A percentile compares a stretch with the other conserved stretches of the same genome.
Conservation (phyloP, 2,797 vertebrate genomes). For the Parauchenoglanis punctatus region DNA sequence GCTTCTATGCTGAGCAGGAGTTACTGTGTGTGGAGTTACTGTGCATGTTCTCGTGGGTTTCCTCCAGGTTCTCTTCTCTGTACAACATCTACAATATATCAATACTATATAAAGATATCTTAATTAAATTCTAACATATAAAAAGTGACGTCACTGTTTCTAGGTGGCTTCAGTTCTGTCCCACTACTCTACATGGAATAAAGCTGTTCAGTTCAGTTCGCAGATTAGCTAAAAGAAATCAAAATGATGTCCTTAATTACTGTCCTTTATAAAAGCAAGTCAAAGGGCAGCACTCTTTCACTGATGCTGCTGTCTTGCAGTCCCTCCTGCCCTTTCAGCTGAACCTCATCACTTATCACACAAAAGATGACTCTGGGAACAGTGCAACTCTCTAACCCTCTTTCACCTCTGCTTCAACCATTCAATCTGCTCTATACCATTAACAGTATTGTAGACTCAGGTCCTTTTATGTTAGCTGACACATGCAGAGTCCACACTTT, state of each 20-base stretch:
- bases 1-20: neutral
- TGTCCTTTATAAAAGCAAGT: neutral
- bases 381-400: neutral
- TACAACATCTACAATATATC: neutral
- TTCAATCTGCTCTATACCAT: conserved; percentile 14
- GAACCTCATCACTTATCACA: conserved; percentile 15
- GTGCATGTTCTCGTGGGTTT: neutral
- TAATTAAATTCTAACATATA: neutral
- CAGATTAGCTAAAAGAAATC: conserved; percentile 3
- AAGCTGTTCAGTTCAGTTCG: neutral
- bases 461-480: conserved; percentile 58
- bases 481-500: conserved; percentile 62
- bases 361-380: conserved; percentile 9
- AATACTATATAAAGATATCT: neutral
- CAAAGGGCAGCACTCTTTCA: neutral
- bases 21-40: neutral
- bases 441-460: conserved; percentile 22
- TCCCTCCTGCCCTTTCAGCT: conserved; percentile 16
- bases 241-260: neutral
- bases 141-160: neutral
- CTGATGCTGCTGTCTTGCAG: neutral
- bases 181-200: neutral
- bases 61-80: neutral
- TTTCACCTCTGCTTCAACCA: conserved; percentile 6
- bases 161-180: neutral